These are phyloP conservation scores for Nephrotoma flavescens DNA, from an alignment of 2,888 invertebrate genomes.

Conservation along the genomic window DNA sequence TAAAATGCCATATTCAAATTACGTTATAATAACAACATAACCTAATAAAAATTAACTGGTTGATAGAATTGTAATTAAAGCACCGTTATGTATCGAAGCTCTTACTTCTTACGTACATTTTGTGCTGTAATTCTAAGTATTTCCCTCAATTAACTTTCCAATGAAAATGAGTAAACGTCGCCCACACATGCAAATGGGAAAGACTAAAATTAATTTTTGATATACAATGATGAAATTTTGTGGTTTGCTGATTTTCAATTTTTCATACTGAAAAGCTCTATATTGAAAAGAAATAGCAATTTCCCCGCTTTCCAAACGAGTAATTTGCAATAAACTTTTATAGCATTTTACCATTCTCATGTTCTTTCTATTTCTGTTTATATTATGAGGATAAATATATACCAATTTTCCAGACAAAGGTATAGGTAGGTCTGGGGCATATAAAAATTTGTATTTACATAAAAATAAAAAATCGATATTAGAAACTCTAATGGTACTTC, in stretches of 20 bases:
- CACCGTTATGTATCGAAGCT: no score
- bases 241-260: background rate
- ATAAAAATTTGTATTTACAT: background rate
- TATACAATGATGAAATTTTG: background rate
- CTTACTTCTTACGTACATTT: no score
- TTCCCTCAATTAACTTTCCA: no score
- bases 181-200: no score
- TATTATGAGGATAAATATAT: background rate
- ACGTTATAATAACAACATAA: no score
- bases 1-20: no score
- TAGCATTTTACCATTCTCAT: background rate
- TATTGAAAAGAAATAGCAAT: background rate
- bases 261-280: background rate
- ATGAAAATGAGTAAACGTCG: no score
- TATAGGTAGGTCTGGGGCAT: background rate
- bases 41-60: no score
- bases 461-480: background rate
- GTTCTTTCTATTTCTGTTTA: background rate
- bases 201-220: no score
- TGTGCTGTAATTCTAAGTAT: no score
- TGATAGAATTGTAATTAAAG: no score
- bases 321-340: background rate
- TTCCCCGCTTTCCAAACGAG: background rate
- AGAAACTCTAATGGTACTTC: background rate
- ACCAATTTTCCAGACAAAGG: background rate